phyloP scores from a whole-genome alignment of 2,797 vertebrate species.

The Luscinia luscinia region DNA sequence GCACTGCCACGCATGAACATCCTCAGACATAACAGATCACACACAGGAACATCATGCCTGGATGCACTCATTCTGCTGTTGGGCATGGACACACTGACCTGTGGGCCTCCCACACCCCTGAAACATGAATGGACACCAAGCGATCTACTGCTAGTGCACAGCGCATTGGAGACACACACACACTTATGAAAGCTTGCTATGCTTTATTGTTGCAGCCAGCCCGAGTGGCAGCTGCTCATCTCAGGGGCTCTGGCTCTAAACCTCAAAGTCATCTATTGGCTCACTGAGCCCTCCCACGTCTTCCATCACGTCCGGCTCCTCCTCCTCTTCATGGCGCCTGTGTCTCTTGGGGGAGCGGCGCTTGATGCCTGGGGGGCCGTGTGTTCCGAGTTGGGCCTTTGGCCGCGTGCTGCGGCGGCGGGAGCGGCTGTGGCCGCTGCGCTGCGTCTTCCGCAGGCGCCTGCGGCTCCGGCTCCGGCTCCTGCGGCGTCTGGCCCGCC shows the following conservation, averaged over 20 bases:
- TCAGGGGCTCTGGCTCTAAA: neutral
- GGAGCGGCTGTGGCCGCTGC: neutral
- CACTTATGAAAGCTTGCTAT: neutral
- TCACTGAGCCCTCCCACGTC: neutral
- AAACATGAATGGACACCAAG: accelerated
- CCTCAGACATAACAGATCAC: accelerated
- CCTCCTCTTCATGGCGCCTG: accelerated
- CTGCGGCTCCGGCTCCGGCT: neutral
- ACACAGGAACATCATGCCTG: neutral
- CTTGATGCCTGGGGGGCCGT: accelerated
- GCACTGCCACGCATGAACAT: accelerated
- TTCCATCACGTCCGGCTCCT: neutral
- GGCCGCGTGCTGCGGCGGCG: neutral
- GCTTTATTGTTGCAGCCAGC: neutral
- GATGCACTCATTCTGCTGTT: neutral
- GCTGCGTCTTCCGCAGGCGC: neutral
- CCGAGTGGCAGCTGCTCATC: accelerated
- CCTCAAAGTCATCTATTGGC: accelerated
- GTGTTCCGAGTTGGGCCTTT: too few species aligned
- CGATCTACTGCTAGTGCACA: accelerated
- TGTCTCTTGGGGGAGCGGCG: neutral
- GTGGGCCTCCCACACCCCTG: too few species aligned
- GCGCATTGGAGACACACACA: accelerated
- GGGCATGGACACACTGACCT: too few species aligned
- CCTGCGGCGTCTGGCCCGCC: neutral